Percentiles rank a stretch among this genome's conserved stretches.
These are phyloP conservation scores for Hybognathus amarus DNA, from an alignment of 2,797 vertebrate genomes.

Conservation along the genomic window DNA sequence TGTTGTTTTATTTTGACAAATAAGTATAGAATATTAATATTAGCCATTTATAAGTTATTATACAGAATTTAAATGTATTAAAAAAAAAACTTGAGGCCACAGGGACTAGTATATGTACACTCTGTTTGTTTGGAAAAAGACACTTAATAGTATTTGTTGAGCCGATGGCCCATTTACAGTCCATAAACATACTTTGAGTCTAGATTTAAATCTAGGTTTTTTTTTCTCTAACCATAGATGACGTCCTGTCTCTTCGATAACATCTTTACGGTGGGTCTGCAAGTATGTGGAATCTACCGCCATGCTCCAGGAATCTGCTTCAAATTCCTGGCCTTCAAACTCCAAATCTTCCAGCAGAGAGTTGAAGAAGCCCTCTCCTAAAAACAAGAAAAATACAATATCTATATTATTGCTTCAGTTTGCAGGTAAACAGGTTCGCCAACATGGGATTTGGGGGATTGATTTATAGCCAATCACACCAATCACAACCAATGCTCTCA, in stretches of 20 bases:
- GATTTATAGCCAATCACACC: not conserved
- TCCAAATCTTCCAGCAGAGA: slow-evolving; percentile 88
- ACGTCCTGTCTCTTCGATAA: slow-evolving; percentile 94
- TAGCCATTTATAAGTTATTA: no score
- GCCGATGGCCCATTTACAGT: not conserved
- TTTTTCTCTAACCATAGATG: slow-evolving; percentile 84
- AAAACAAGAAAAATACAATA: not conserved
- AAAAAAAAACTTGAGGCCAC: not conserved
- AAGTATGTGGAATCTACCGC: slow-evolving; percentile 86
- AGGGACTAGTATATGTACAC: not conserved
- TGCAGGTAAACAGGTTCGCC: not conserved
- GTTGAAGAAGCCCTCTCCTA: slow-evolving; percentile 84
- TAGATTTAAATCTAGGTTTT: not conserved
- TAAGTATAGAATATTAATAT: not conserved
- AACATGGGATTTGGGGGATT: not conserved
- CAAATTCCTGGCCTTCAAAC: slow-evolving; percentile 84
- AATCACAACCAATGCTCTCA: not conserved
- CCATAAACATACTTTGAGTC: slow-evolving; percentile 3
- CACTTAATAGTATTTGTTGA: not conserved
- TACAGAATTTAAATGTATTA: not conserved
- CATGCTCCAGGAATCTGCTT: slow-evolving; percentile 91
- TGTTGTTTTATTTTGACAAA: not conserved
- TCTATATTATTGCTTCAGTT: not conserved
- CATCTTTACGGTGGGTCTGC: slow-evolving; percentile 87
- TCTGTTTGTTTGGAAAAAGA: not conserved